These are phyloP conservation scores for Microtus ochrogaster DNA, from an alignment of 2,113 vertebrate genomes.

Conservation along the genomic window DNA sequence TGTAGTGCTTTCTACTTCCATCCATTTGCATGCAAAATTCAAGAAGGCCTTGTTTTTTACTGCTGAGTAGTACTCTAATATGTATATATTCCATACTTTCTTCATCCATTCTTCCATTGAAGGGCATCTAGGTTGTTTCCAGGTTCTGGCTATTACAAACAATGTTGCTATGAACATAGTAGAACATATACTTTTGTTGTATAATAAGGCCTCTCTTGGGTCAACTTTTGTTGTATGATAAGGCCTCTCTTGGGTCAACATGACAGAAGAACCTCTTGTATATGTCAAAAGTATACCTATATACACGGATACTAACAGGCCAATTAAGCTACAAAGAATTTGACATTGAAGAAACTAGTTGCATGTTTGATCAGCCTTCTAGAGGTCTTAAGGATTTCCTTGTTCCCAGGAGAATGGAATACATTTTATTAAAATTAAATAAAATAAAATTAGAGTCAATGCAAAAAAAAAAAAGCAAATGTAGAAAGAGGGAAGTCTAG, in stretches of 20 bases:
- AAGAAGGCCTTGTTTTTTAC: too few species aligned
- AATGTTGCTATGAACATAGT: too few species aligned
- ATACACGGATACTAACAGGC: not conserved
- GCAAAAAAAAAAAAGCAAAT: not conserved
- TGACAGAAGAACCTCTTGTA: not conserved
- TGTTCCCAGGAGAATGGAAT: not conserved
- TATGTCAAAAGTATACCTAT: not conserved
- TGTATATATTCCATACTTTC: too few species aligned
- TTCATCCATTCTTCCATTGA: too few species aligned
- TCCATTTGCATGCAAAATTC: too few species aligned
- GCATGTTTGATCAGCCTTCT: not conserved
- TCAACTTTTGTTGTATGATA: too few species aligned
- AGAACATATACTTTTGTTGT: too few species aligned
- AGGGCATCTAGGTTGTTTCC: too few species aligned
- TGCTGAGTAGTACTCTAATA: too few species aligned
- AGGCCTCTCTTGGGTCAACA: not conserved
- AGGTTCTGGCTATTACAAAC: too few species aligned
- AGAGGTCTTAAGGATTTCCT: not conserved
- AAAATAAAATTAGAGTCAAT: slow-evolving; percentile 17
- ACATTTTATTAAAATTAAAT: not conserved
- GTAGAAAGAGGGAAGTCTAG: not conserved
- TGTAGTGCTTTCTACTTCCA: not conserved
- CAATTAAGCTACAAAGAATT: not conserved
- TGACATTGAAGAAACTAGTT: not conserved
- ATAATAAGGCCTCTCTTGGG: too few species aligned